These are phyloP conservation scores for Corythucha ciliata DNA, from an alignment of 2,888 invertebrate species.

Conservation along the genomic window DNA sequence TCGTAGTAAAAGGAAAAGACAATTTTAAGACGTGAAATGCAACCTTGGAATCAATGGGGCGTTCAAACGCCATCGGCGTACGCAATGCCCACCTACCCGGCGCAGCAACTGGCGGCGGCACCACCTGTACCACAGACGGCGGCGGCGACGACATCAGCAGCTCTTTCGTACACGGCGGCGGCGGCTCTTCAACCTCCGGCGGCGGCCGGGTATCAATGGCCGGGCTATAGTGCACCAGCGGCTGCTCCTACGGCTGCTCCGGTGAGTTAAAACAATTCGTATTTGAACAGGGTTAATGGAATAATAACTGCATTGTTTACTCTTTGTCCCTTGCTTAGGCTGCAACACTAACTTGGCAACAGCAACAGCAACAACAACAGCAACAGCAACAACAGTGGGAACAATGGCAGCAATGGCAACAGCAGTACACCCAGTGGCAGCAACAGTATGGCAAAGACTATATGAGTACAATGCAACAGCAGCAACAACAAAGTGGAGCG, in stretches of 20 bases:
- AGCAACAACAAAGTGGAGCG: background rate
- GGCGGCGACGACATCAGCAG: background rate
- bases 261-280: background rate
- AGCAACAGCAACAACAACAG: constrained; percentile 54
- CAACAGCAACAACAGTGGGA: constrained; percentile 70
- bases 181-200: constrained; percentile 15
- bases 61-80: constrained; percentile 24
- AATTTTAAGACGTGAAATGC: too few relatives aligned
- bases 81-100: constrained; percentile 17
- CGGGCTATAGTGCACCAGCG: constrained; percentile 28
- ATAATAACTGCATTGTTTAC: background rate
- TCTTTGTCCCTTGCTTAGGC: background rate
- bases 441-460: constrained; percentile 65
- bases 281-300: background rate
- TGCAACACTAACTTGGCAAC: constrained; percentile 2
- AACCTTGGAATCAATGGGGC: constrained; percentile 31
- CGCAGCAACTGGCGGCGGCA: constrained; percentile 10
- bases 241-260: constrained; percentile 31
- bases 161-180: constrained; percentile 14
- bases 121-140: too few relatives aligned
- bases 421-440: constrained; percentile 44
- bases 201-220: constrained; percentile 24
- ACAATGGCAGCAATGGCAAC: constrained; percentile 61
- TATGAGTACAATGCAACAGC: constrained; percentile 39
- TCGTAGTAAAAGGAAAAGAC: too few relatives aligned